These are phyloP conservation scores for Proteles cristata DNA, from an alignment of 2,113 vertebrate genomes.

Conservation along the genomic window DNA sequence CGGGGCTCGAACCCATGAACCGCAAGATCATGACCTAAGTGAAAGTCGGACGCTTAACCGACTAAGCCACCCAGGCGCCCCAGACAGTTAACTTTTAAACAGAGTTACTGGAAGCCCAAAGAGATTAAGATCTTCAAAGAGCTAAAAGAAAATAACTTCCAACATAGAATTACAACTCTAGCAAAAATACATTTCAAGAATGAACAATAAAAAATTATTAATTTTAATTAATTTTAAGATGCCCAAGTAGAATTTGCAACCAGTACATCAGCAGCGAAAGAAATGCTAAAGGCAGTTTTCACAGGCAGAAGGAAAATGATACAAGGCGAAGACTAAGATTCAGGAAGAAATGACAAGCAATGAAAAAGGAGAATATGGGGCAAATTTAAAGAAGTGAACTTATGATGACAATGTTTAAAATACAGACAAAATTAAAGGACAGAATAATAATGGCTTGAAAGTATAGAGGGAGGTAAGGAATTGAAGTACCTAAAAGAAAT, in stretches of 20 bases:
- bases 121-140: neutral
- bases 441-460: neutral
- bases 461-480: neutral
- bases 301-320: neutral
- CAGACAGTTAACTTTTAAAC: neutral
- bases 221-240: constrained; percentile 44
- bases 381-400: neutral
- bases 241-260: neutral
- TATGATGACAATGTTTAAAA: neutral
- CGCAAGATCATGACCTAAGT: too few species aligned
- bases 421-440: neutral
- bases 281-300: neutral
- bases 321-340: neutral
- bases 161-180: neutral
- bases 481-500: neutral
- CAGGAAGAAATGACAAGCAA: neutral
- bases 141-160: neutral
- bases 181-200: constrained; percentile 24
- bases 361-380: neutral
- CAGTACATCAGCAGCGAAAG: neutral
- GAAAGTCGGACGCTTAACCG: too few species aligned
- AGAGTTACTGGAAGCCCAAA: neutral
- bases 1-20: too few species aligned
- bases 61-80: too few species aligned
- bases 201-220: neutral